Percentiles rank a stretch among this genome's conserved stretches.
phyloP scores from a whole-genome alignment of 2,113 vertebrate species.

The Apodemus speciosus region DNA sequence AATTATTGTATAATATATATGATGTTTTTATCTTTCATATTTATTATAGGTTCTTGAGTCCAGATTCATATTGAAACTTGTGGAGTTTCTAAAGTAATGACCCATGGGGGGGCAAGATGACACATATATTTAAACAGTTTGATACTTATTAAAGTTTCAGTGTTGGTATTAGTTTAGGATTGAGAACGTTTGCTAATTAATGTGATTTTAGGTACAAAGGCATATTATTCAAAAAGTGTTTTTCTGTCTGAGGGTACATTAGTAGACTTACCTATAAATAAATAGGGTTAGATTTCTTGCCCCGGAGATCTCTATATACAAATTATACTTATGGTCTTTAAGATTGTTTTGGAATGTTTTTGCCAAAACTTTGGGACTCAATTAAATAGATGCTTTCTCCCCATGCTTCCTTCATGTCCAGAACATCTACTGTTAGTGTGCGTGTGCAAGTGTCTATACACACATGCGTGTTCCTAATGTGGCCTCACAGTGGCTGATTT shows the following conservation, averaged over 20 bases:
- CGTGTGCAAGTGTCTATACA: background rate
- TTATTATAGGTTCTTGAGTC: background rate
- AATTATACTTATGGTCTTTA: constrained; percentile 5
- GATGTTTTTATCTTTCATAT: constrained; percentile 12
- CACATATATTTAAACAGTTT: background rate
- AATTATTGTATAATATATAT: background rate
- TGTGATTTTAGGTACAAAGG: constrained; percentile 1
- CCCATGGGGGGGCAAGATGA: background rate
- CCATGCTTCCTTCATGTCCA: background rate
- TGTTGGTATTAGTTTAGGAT: background rate
- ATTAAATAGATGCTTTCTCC: background rate
- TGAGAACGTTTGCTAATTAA: background rate
- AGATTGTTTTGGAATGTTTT: background rate
- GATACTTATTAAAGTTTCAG: constrained; percentile 19
- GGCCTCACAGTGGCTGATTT: background rate
- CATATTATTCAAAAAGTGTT: background rate
- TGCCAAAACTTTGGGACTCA: background rate
- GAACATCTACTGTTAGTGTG: background rate
- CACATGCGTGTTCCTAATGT: background rate
- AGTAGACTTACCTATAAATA: background rate
- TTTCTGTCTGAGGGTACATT: background rate
- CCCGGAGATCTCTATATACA: constrained; percentile 15
- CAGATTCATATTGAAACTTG: constrained; percentile 28
- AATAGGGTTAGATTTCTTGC: background rate
- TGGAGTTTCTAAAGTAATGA: constrained; percentile 34